Evolutionary conservation across 2,888 invertebrate genomes (phyloP).

Genomic region (Drosophila suboccidentalis): DNA sequence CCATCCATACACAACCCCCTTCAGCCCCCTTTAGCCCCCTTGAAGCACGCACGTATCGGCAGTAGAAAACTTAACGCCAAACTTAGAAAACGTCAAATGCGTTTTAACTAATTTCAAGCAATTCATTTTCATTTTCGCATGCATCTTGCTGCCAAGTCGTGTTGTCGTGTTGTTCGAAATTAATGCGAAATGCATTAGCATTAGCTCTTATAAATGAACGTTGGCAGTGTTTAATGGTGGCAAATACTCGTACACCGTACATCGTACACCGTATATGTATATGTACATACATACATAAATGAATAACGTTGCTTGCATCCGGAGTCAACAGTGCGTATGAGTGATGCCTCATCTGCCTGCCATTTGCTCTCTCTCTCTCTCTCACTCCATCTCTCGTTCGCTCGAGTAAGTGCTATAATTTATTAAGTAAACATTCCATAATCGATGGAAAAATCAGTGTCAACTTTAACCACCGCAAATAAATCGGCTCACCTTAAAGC

Average conservation of each 20-base stretch:
- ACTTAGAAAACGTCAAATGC: conserved; percentile 74
- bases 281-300: conserved; percentile 13
- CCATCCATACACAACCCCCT: conserved; percentile 26
- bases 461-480: conserved; percentile 36
- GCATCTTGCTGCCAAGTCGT: conserved; percentile 55
- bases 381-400: conserved; percentile 13
- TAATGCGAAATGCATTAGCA: conserved; percentile 76
- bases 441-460: conserved; percentile 40
- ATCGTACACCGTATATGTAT: conserved; percentile 5
- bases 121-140: conserved; percentile 74
- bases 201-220: conserved; percentile 57
- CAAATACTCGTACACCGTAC: conserved; percentile 15
- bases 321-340: conserved; percentile 45
- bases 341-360: conserved; percentile 29
- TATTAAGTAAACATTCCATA: conserved; percentile 39
- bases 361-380: background rate
- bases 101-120: conserved; percentile 75
- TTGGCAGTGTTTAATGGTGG: conserved; percentile 38
- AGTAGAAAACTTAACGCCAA: conserved; percentile 52
- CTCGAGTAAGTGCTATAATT: conserved; percentile 39
- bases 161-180: conserved; percentile 54
- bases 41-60: conserved; percentile 41
- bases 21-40: background rate
- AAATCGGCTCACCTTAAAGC: conserved; percentile 57
- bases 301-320: conserved; percentile 19